phyloP scores from a whole-genome alignment of 2,888 invertebrate genomes.

The Marasmarcha lunaedactyla region DNA sequence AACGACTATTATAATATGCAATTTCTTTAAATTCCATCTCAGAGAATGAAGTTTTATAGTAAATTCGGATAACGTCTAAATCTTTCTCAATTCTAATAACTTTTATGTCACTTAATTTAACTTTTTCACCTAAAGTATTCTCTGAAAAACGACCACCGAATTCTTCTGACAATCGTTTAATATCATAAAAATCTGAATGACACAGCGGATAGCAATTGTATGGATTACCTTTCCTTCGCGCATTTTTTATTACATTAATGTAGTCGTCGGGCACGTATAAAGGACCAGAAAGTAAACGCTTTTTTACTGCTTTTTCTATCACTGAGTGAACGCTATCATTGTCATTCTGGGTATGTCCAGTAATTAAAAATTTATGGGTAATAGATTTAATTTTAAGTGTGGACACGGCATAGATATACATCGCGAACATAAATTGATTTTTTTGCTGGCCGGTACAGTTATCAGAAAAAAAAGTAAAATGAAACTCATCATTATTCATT shows the following conservation, averaged over 20 bases:
- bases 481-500: slow-evolving; percentile 9
- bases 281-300: slow-evolving; percentile 13
- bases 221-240: slow-evolving; percentile 14
- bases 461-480: slow-evolving; percentile 11
- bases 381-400: slow-evolving; percentile 6
- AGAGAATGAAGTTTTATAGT: slow-evolving; percentile 3
- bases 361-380: not conserved
- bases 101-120: slow-evolving; percentile 10
- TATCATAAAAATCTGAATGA: slow-evolving; percentile 11
- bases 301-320: slow-evolving; percentile 8
- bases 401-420: slow-evolving; percentile 8
- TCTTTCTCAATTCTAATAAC: slow-evolving; percentile 5
- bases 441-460: slow-evolving; percentile 14
- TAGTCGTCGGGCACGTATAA: slow-evolving; percentile 14
- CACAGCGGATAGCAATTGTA: slow-evolving; percentile 15
- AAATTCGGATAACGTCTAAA: not conserved
- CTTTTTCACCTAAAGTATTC: slow-evolving; percentile 4
- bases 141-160: not conserved
- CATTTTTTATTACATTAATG: slow-evolving; percentile 12
- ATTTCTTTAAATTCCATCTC: too few species aligned
- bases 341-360: not conserved
- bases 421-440: slow-evolving; percentile 12
- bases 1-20: slow-evolving; percentile 7
- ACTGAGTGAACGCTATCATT: not conserved
- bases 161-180: slow-evolving; percentile 5